Evolutionary conservation across 2,888 invertebrate species (phyloP), one percentile per base, ranked within the genome.

Genomic region (Nebria salina): DNA sequence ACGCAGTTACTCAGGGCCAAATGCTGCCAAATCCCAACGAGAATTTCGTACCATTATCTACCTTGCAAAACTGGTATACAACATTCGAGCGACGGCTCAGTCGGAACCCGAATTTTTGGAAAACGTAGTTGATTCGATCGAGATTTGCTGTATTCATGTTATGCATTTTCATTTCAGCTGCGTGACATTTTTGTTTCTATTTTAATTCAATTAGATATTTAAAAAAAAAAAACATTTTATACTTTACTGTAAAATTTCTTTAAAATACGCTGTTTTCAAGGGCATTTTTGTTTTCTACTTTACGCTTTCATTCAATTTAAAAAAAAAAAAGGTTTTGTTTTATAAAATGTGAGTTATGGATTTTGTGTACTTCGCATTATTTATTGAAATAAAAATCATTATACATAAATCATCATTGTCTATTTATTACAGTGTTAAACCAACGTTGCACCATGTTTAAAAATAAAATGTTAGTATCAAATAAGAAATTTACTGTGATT

Each of bases 41-140:
- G 83, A 94, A 94, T 8, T 97, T 94, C 89, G 94, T 99, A 76
- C 98, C 98, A 0, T 90, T 98, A 43, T 95, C 94, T 81, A 94
- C 95, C 0, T 91, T 99, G 65, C 96, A 97, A 87, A 95, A 94
- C 42, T 99, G 99, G 99, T 99, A 96, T 87, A 94, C 94, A 83
- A 98, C 95, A 87, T 99, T 99, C 87, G 95, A 97, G 87, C 90
- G 98, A 85, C 91, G 97, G 85, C 90, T 98, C 83, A 93, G 94
- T 84, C 95, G 95, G 83, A 97, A 98, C 90, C 98, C 98, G 0
- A 95, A 97, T 87, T 98, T 98, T 88, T 98, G 98, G 98, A 96
- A 94, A 83, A 88, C 54, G 54, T 54, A 54, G 54, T 54, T 86
- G 82, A 54, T 54, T 13, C 13, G 2, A 54, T 54, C 7, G 2